phyloP scores from a whole-genome alignment of 30 jellyfish, hydroid and myxozoan species.

The Clytia hemisphaerica region DNA sequence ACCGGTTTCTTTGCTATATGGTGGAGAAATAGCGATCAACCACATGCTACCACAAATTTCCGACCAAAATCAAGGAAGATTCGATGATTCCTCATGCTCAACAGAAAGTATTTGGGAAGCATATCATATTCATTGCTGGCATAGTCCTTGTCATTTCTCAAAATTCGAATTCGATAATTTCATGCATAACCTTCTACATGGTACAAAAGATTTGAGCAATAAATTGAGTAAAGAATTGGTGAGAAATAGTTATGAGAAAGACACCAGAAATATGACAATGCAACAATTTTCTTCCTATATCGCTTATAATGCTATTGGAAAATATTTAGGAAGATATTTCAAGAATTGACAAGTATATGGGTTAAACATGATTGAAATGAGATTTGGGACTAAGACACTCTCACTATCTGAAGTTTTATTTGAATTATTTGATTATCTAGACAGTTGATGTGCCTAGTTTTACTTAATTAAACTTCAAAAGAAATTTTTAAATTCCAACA shows the following conservation, averaged over 20 bases:
- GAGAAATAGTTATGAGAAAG: neutral
- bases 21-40: neutral
- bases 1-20: slow-evolving; percentile 1
- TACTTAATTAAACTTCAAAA: too few species aligned
- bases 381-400: too few species aligned
- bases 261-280: neutral
- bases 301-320: slow-evolving; percentile 9
- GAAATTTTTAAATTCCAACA: too few species aligned
- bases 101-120: neutral
- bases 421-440: too few species aligned
- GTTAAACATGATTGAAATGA: too few species aligned
- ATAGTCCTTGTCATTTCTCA: neutral
- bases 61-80: neutral
- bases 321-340: neutral
- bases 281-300: neutral
- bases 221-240: neutral
- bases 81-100: neutral
- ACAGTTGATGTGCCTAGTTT: too few species aligned
- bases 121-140: slow-evolving; percentile 8
- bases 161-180: neutral
- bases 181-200: neutral
- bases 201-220: neutral
- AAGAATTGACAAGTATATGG: too few species aligned
- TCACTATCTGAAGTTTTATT: too few species aligned
- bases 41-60: neutral